These are phyloP conservation scores for Sycophila texana DNA, from an alignment of 2,888 invertebrate species.

Conservation along the genomic window DNA sequence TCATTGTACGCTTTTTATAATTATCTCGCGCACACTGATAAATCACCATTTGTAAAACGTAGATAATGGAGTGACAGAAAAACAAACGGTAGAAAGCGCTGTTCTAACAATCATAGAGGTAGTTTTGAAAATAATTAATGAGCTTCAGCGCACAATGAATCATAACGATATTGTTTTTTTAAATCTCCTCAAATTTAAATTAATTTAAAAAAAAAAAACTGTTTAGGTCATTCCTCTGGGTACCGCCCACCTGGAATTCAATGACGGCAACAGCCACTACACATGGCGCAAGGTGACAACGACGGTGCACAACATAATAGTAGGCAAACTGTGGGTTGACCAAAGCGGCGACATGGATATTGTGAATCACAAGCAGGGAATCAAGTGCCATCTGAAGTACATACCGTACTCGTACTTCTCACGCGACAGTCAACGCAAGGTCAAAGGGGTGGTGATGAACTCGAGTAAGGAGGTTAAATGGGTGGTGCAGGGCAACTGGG, in stretches of 20 bases:
- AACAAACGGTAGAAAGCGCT: no score
- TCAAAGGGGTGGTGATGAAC: conserved; percentile 88
- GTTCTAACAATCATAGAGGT: no score
- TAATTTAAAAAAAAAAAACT: neutral
- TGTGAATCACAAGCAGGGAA: conserved; percentile 90
- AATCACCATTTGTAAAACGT: neutral
- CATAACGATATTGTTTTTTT: no score
- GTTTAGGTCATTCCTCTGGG: conserved; percentile 83
- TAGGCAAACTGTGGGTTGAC: conserved; percentile 99
- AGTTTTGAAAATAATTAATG: no score
- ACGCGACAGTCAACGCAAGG: conserved; percentile 94
- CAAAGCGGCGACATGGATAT: conserved; percentile 99
- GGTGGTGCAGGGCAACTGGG: conserved; percentile 93
- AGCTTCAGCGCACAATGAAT: no score
- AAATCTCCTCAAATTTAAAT: neutral
- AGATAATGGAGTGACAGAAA: neutral
- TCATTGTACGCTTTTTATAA: neutral
- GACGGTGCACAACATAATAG: conserved; percentile 99
- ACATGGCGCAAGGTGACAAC: conserved; percentile 99
- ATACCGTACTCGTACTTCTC: conserved; percentile 99
- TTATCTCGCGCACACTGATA: neutral
- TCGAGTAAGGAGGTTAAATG: conserved; percentile 84
- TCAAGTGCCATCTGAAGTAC: conserved; percentile 97
- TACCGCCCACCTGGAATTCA: conserved; percentile 83
- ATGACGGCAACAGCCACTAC: conserved; percentile 87